A percentile compares a stretch with the other conserved stretches of the same genome.
phyloP scores from a whole-genome alignment of 2,797 vertebrate species.

The Limnodromus scolopaceus region DNA sequence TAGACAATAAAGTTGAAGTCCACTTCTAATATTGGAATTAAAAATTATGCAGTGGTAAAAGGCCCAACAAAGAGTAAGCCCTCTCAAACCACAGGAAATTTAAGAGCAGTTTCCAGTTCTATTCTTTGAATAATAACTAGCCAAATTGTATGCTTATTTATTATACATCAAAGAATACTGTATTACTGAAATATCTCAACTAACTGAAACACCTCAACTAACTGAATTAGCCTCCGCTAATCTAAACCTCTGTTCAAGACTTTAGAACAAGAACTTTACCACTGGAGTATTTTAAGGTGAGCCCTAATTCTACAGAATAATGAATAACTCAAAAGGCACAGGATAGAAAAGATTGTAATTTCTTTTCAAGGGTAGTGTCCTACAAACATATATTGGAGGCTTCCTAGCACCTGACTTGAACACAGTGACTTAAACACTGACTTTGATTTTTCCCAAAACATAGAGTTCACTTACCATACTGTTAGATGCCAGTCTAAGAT shows the following conservation, averaged over 20 bases:
- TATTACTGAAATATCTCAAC: not conserved
- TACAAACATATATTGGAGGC: not conserved
- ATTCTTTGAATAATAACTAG: not conserved
- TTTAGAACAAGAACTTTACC: not conserved
- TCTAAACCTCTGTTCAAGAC: not conserved
- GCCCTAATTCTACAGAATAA: not conserved
- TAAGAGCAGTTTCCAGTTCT: not conserved
- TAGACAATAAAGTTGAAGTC: not conserved
- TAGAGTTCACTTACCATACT: constrained; percentile 78
- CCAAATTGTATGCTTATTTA: not conserved
- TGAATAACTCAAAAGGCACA: not conserved
- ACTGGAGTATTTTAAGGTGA: not conserved
- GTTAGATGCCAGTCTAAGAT: constrained; percentile 90
- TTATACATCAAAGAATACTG: not conserved
- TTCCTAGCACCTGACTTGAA: not conserved
- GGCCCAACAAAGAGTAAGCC: not conserved
- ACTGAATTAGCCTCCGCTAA: not conserved
- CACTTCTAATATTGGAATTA: not conserved
- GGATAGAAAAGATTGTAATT: not conserved
- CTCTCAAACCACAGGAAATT: not conserved
- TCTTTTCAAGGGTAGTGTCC: not conserved
- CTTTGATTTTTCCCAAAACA: not conserved
- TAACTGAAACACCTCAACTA: not conserved
- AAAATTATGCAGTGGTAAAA: not conserved
- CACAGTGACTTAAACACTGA: not conserved